Conservation (phyloP, 2,888 invertebrate genomes). For the Hecatera dysodea region DNA sequence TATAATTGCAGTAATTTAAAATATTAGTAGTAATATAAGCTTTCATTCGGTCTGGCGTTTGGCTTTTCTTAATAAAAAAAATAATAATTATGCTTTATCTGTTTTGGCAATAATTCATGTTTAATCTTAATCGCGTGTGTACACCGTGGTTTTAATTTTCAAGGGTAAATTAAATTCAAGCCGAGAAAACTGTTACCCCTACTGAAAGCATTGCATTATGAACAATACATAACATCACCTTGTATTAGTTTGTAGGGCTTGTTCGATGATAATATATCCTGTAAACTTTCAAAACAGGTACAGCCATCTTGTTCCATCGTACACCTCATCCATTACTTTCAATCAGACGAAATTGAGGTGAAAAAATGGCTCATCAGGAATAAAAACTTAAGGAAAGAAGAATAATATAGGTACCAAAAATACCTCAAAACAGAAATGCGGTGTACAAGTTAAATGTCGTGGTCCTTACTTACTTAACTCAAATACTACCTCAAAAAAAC, state of each 20-base stretch:
- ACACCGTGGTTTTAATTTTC: conserved; percentile 13
- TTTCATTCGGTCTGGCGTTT: conserved; percentile 26
- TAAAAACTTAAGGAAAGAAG: background rate
- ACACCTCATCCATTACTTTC: background rate
- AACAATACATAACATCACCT: background rate
- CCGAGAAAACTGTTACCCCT: background rate
- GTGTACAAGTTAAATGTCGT: conserved; percentile 31
- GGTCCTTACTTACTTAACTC: conserved; percentile 35
- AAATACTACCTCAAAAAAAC: conserved; percentile 60
- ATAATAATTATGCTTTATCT: conserved; percentile 24
- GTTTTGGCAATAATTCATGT: conserved; percentile 33
- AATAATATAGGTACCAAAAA: background rate
- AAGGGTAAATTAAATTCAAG: background rate
- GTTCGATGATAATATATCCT: background rate
- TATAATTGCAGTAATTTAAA: conserved; percentile 41
- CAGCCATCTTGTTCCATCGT: background rate
- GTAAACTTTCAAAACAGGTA: background rate
- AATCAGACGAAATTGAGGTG: background rate
- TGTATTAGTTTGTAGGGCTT: background rate
- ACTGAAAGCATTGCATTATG: too few relatives aligned
- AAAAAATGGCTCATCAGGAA: background rate
- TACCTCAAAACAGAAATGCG: background rate
- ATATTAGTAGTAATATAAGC: conserved; percentile 14
- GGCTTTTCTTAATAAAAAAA: conserved; percentile 16
- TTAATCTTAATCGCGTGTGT: conserved; percentile 32